Base-by-base conservation (phyloP, 2,888 invertebrate species). In the Apodemia zela region DNA sequence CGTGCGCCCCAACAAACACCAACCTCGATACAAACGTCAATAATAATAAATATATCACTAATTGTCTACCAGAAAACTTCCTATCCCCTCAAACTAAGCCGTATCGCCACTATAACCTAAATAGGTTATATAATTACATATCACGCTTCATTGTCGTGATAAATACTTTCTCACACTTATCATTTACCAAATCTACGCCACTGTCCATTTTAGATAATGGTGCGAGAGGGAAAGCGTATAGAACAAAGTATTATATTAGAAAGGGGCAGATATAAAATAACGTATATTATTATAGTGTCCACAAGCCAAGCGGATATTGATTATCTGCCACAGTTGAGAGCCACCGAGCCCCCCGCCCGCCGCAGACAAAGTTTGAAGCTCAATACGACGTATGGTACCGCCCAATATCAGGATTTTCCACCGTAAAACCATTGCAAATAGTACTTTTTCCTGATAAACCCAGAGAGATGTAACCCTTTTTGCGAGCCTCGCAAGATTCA, bases 231-330 rank as follows among this genome's bases (percentile, higher is more conserved):
- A 90, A 68, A 71, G 68, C 69, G 72, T 63, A 75, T 78, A 76
- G 70, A 68, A 65, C 66, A 49, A 65, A 64, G 49, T 66, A 61
- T 51, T 54, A 66, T 58, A 85, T 67, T 68, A 69, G 84, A 91
- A 74, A 72, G 75, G 78, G 72, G 77, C 76, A 76, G 85, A 78
- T 80, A 83, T 83, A 87, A 83, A 88, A 87, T 89, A 89, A 88
- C 89, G 84, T 90, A 91, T 92, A 92, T 87, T 88, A 88, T 85
- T 89, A 89, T 89, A 89, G 87, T 91, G 92, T 91, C 92, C 92
- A 92, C 90, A 89, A 91, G 92, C 91, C 92, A 90, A 91, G 92
- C 92, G 92, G 92, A 92, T 92, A 92, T 92, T 92, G 92, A 92
- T 92, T 92, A 92, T 92, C 92, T 92, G 91, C 91, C 91, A 91